A percentile compares a stretch with the other conserved stretches of the same genome.
phyloP scores from a whole-genome alignment of 1,140 invertebrate species.

The Gonatopus flavifemur region DNA sequence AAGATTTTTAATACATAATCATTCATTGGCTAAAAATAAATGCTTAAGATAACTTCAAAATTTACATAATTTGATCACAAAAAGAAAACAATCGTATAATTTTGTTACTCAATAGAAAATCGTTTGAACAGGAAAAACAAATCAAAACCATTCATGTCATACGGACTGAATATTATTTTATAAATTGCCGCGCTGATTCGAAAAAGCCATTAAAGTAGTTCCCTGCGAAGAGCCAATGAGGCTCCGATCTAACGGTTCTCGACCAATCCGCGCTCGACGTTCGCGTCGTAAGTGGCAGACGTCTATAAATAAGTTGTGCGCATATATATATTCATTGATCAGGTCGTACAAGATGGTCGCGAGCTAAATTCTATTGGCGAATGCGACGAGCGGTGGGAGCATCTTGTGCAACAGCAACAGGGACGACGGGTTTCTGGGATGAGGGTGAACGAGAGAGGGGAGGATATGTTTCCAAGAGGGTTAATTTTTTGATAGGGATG shows the following conservation, averaged over 20 bases:
- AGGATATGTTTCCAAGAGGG: slow-evolving; percentile 31
- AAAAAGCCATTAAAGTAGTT: slow-evolving; percentile 35
- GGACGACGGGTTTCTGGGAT: slow-evolving; percentile 9
- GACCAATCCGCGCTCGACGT: slow-evolving; percentile 18
- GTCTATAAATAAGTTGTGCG: slow-evolving; percentile 31
- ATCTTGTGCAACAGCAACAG: slow-evolving; percentile 19
- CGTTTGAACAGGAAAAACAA: too few relatives aligned
- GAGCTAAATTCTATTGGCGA: slow-evolving; percentile 33
- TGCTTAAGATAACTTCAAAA: too few relatives aligned
- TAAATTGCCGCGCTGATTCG: slow-evolving; percentile 26
- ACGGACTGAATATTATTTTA: too few relatives aligned
- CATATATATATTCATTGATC: slow-evolving; percentile 47
- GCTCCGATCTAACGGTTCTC: neutral
- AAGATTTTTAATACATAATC: too few relatives aligned
- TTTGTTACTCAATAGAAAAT: too few relatives aligned
- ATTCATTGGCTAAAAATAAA: too few relatives aligned
- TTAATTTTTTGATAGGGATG: slow-evolving; percentile 24
- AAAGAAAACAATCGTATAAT: too few relatives aligned
- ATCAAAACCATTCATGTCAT: too few relatives aligned
- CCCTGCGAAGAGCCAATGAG: slow-evolving; percentile 19
- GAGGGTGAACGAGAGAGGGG: slow-evolving; percentile 15
- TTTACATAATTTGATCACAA: too few relatives aligned
- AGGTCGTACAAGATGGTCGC: slow-evolving; percentile 38
- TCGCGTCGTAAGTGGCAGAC: slow-evolving; percentile 18
- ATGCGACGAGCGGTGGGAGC: slow-evolving; percentile 8